These are phyloP conservation scores for Sebastes diploproa DNA, from an alignment of 2,797 vertebrate species.

Conservation along the genomic window DNA sequence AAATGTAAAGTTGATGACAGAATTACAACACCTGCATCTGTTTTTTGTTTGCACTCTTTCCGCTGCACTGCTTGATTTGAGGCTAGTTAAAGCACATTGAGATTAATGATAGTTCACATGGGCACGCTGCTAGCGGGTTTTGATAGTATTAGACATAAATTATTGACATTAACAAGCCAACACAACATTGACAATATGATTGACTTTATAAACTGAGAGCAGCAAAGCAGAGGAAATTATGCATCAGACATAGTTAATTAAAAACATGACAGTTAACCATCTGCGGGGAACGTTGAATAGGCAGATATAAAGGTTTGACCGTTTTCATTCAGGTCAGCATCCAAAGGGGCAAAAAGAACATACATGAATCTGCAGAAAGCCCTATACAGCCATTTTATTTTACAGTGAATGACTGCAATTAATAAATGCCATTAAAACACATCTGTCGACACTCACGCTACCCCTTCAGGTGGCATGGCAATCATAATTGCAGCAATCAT, in stretches of 20 bases:
- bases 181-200: neutral
- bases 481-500: constrained; percentile 47
- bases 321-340: constrained; percentile 1
- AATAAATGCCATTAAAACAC: constrained; percentile 64
- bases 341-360: neutral
- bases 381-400: constrained; percentile 20
- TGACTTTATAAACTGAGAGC: neutral
- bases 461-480: constrained; percentile 58
- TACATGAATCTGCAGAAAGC: constrained; percentile 16
- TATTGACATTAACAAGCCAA: constrained; percentile 1
- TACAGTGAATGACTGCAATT: constrained; percentile 46
- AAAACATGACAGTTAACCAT: constrained; percentile 13
- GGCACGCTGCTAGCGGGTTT: neutral
- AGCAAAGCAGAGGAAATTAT: neutral
- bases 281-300: neutral
- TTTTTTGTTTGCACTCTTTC: constrained; percentile 14
- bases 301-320: constrained; percentile 1
- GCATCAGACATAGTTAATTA: neutral
- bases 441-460: constrained; percentile 52
- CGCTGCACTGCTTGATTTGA: neutral
- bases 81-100: neutral
- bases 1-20: neutral
- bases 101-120: constrained; percentile 23
- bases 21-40: neutral
- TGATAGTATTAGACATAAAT: constrained; percentile 1